Evolutionary conservation across 2,888 invertebrate genomes (phyloP), one percentile per base, ranked within the genome.

Genomic region (Cremastobaeus sp.): DNA sequence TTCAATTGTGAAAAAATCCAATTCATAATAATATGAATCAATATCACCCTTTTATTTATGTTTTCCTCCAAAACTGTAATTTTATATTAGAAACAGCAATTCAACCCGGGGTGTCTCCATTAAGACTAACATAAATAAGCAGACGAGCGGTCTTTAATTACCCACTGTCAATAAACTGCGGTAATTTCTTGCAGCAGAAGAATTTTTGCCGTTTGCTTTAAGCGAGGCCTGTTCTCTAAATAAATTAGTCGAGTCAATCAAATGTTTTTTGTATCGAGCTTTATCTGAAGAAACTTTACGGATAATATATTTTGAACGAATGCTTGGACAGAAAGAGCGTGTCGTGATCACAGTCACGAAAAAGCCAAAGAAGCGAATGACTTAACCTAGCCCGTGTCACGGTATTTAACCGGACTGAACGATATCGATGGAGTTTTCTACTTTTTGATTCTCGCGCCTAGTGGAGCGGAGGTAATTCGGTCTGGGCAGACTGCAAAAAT

Each of bases 1-100:
- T 76, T 72, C 54, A 48, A 70, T 57, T 66, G 71, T 76, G 77
- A 77, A 79, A 74, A 78, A 82, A 80, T 81, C 77, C 76, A 76
- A 80, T 80, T 78, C 74, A 65, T 47, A 62, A 62, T 34, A 64
- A 28, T 52, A 64, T 57, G 47, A 55, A 52, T 62, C 57, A 54
- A 48, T 28, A 43, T 39, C 17, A 50, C 15, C 17, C 48, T 12
- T 45, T n/a, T n/a, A n/a, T n/a, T n/a, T n/a, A n/a, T n/a, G n/a
- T n/a, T n/a, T n/a, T n/a, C n/a, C n/a, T n/a, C n/a, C n/a, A n/a
- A n/a, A n/a, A n/a, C n/a, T n/a, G n/a, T n/a, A n/a, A n/a, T n/a
- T n/a, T n/a, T n/a, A n/a, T n/a, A n/a, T n/a, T n/a, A n/a, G n/a
- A n/a, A n/a, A n/a, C n/a, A n/a, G n/a, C n/a, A n/a, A n/a, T n/a